These are phyloP conservation scores for Protaetia brevitarsis DNA, from an alignment of 1,140 invertebrate species.

Conservation along the genomic window DNA sequence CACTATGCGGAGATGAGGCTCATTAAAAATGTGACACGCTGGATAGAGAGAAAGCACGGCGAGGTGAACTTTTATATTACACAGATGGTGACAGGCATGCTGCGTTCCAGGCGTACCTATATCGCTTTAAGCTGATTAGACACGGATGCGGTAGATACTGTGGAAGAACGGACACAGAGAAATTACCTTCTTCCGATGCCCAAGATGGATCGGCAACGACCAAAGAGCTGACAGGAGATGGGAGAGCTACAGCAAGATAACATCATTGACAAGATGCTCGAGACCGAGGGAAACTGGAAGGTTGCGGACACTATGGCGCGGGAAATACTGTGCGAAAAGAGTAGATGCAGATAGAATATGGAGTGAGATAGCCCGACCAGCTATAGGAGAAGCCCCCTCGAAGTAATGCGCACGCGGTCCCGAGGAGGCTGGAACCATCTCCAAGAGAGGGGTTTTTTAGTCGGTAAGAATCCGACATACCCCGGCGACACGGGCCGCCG, in stretches of 20 bases:
- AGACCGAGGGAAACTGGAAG: neutral
- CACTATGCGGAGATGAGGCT: no score
- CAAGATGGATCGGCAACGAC: slow-evolving; percentile 1
- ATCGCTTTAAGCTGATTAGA: neutral
- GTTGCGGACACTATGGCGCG: no score
- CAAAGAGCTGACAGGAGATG: neutral
- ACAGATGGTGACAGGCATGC: slow-evolving; percentile 8
- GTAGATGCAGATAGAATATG: no score
- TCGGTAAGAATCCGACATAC: no score
- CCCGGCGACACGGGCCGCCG: no score
- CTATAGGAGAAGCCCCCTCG: no score
- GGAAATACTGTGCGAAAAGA: neutral
- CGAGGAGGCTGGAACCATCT: no score
- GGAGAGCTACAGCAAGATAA: neutral
- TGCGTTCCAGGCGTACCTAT: neutral
- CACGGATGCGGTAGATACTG: slow-evolving; percentile 1
- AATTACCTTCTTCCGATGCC: slow-evolving; percentile 21
- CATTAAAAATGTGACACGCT: neutral
- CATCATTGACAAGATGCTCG: neutral
- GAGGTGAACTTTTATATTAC: neutral
- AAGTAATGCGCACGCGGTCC: no score
- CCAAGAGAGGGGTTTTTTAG: no score
- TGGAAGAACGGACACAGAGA: slow-evolving; percentile 5
- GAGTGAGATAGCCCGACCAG: no score
- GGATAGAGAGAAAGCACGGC: neutral